Percentiles rank a stretch among this genome's conserved stretches.
Evolutionary conservation across 2,888 invertebrate species (phyloP).

Genomic region (Periphyllus acericola): DNA sequence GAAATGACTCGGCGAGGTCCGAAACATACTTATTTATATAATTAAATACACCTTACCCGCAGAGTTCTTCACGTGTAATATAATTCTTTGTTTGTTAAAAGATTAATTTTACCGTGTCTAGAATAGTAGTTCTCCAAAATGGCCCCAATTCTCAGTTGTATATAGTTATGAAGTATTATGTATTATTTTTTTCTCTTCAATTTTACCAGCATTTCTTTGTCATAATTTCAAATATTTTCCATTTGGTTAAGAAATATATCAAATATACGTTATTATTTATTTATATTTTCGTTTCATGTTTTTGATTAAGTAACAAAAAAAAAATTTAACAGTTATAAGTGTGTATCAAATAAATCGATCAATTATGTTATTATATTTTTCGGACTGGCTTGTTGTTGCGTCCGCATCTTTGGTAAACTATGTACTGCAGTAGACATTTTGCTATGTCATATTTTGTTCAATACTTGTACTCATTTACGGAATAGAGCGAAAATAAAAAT

Average conservation of each 20-base stretch:
- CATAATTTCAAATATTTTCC: neutral
- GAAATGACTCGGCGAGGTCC: neutral
- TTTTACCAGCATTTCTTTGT: neutral
- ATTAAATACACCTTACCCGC: neutral
- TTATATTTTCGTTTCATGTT: neutral
- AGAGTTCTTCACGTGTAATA: neutral
- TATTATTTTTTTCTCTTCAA: neutral
- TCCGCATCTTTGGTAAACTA: neutral
- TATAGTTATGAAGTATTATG: neutral
- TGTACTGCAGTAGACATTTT: neutral
- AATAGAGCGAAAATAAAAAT: neutral
- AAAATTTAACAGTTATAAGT: neutral
- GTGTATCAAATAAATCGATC: neutral
- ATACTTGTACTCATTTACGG: neutral
- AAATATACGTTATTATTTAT: neutral
- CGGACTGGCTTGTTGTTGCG: neutral
- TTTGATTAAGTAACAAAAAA: neutral
- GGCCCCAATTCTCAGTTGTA: neutral
- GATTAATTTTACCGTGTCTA: neutral
- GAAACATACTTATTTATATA: constrained; percentile 16
- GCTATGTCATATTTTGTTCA: neutral
- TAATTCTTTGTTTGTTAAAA: constrained; percentile 7
- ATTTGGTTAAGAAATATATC: neutral
- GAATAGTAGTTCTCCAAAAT: neutral
- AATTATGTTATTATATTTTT: neutral